Evolutionary conservation across 2,797 vertebrate species (phyloP).

Genomic region (Acrocephalus scirpaceus): DNA sequence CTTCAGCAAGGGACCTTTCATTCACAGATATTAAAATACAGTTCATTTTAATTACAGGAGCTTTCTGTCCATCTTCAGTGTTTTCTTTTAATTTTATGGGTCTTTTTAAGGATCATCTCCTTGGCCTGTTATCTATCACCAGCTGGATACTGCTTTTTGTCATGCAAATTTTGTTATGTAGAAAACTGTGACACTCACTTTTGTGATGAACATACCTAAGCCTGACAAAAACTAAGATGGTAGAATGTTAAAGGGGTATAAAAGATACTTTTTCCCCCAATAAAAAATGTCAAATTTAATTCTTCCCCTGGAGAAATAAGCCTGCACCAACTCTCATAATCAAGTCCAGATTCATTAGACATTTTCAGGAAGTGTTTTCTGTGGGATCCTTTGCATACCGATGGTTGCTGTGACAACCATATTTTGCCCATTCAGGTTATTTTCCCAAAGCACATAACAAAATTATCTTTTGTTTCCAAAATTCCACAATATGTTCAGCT

Average conservation of each 20-base stretch:
- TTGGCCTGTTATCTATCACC: not conserved
- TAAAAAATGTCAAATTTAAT: not conserved
- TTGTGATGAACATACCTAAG: not conserved
- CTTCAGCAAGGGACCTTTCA: not conserved
- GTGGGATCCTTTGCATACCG: not conserved
- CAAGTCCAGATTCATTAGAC: constrained; percentile 22
- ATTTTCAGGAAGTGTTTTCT: constrained; percentile 24
- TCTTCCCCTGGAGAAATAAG: not conserved
- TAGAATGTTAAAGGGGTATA: not conserved
- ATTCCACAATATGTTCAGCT: not conserved
- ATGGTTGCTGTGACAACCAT: constrained; percentile 8
- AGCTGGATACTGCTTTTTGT: not conserved
- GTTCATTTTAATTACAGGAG: not conserved
- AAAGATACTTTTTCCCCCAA: not conserved
- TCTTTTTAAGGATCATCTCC: not conserved
- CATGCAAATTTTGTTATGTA: not conserved
- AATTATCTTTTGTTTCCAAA: not conserved
- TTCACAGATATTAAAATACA: not conserved
- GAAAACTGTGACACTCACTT: not conserved
- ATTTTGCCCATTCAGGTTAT: not conserved
- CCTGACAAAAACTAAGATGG: not conserved
- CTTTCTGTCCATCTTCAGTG: not conserved
- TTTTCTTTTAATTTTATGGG: not conserved
- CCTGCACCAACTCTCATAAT: not conserved
- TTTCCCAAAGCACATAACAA: not conserved